Evolutionary conservation across 2,113 vertebrate genomes (phyloP), one percentile per base, ranked within the genome.

Genomic region (Cnemophilus loriae): DNA sequence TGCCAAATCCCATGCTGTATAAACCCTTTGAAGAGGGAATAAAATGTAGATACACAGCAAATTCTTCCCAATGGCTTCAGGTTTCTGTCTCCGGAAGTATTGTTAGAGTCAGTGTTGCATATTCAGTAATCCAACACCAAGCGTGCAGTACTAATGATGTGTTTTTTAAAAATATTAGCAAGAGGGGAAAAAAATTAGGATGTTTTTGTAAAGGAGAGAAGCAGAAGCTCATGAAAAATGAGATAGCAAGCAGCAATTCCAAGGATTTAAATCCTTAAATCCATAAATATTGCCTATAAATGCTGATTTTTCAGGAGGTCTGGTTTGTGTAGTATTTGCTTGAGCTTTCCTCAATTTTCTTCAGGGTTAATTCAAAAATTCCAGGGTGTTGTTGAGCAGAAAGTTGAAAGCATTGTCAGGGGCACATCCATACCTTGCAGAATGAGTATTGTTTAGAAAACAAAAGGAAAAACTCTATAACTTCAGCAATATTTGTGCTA

Each of bases 281-380:
- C 52, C 67, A 57, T 77, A 73, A 89, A 49, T 59, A 70, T 12
- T 49, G 32, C 13, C 59, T 92, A n/a, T 47, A 63, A 80, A 68
- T 89, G 35, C 49, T 87, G 87, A 44, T 92, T 92, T 93, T 93
- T 91, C 52, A 44, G 74, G 56, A 74, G 61, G 10, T 91, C 56
- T 79, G 37, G 2, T 46, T 70, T 64, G 55, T 84, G 18, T 64
- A n/a, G 81, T 68, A 27, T 77, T 91, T 91, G 32, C 42, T 53
- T 50, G 59, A 81, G 86, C 44, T 83, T 59, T 91, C 50, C 44
- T 89, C 67, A 10, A 0, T 93, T 92, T 90, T 41, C 6, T 74
- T 77, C 47, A 86, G 79, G 76, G 49, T 93, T 95, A 95, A 93
- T 81, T 90, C 2, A 57, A 61, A 90, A 77, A 92, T 89, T 84